phyloP scores from a whole-genome alignment of 2,888 invertebrate species.

The Pharmacophagus antenor region DNA sequence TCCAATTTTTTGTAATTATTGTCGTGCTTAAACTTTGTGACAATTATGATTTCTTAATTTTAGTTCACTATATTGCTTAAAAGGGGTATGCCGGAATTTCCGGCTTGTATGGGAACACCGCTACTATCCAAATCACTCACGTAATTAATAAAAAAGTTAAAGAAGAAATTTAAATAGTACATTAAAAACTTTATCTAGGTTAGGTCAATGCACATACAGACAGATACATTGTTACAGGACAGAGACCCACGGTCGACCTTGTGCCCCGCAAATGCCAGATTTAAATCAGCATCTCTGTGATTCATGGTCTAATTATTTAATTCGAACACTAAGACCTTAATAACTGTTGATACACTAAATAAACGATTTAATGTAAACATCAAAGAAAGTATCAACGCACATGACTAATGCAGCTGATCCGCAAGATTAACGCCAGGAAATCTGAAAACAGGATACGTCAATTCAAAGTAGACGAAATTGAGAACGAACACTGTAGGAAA shows the following conservation, averaged over 20 bases:
- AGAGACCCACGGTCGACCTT: slow-evolving; percentile 58
- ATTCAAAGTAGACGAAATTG: slow-evolving; percentile 70
- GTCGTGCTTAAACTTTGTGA: no score
- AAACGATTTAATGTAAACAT: slow-evolving; percentile 34
- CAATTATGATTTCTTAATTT: no score
- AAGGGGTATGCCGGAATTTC: no score
- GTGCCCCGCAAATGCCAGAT: slow-evolving; percentile 49
- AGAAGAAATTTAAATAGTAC: background rate
- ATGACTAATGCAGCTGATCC: slow-evolving; percentile 63
- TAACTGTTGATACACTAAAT: slow-evolving; percentile 27
- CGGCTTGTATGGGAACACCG: no score
- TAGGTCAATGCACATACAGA: slow-evolving; percentile 13
- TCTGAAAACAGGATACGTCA: slow-evolving; percentile 76
- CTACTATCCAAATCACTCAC: no score
- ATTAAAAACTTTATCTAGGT: slow-evolving; percentile 13
- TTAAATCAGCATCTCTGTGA: slow-evolving; percentile 51
- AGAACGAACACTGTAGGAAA: slow-evolving; percentile 50
- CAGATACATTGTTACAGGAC: slow-evolving; percentile 38
- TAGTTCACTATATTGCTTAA: no score
- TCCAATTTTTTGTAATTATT: no score
- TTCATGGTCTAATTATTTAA: slow-evolving; percentile 45
- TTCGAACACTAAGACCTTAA: slow-evolving; percentile 33
- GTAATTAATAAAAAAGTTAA: no score
- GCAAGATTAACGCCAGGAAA: slow-evolving; percentile 70
- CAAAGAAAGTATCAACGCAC: slow-evolving; percentile 43